phyloP scores from a whole-genome alignment of 2,113 vertebrate genomes.

The Nerophis ophidion region DNA sequence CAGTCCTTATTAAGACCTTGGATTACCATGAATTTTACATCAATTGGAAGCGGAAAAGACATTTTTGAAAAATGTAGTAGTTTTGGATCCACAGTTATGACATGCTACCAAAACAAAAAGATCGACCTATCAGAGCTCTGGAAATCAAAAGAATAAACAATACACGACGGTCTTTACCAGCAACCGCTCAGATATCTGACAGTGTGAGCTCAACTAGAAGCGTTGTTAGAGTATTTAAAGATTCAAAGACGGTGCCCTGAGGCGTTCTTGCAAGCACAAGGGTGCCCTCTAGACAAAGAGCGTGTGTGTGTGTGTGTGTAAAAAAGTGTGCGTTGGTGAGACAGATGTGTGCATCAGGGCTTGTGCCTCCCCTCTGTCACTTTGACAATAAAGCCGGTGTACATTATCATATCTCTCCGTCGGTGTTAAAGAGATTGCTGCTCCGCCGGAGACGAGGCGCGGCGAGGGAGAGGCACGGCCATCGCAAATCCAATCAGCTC shows the following conservation, averaged over 20 bases:
- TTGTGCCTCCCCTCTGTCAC: conserved; percentile 52
- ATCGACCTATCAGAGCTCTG: conserved; percentile 17
- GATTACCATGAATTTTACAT: no score
- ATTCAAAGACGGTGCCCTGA: conserved; percentile 44
- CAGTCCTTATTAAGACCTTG: no score
- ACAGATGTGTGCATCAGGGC: conserved; percentile 2
- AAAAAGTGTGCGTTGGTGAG: neutral
- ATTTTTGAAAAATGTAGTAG: no score
- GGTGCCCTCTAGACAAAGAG: conserved; percentile 33
- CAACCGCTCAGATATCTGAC: conserved; percentile 17
- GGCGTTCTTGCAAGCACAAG: conserved; percentile 11
- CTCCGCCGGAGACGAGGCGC: conserved; percentile 38
- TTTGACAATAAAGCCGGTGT: conserved; percentile 60
- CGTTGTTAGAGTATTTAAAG: conserved; percentile 46
- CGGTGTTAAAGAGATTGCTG: conserved; percentile 64
- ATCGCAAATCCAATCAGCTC: conserved; percentile 71
- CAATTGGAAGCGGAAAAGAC: no score
- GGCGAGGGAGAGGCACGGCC: conserved; percentile 38
- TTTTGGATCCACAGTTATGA: neutral
- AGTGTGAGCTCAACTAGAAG: conserved; percentile 31
- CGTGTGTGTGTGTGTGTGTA: neutral
- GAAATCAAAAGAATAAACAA: conserved; percentile 27
- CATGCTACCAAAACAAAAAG: conserved; percentile 20
- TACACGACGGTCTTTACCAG: conserved; percentile 17
- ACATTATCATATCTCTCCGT: conserved; percentile 70